Base-by-base conservation (phyloP, 2,888 invertebrate genomes). In the Phaedon cochleariae region DNA sequence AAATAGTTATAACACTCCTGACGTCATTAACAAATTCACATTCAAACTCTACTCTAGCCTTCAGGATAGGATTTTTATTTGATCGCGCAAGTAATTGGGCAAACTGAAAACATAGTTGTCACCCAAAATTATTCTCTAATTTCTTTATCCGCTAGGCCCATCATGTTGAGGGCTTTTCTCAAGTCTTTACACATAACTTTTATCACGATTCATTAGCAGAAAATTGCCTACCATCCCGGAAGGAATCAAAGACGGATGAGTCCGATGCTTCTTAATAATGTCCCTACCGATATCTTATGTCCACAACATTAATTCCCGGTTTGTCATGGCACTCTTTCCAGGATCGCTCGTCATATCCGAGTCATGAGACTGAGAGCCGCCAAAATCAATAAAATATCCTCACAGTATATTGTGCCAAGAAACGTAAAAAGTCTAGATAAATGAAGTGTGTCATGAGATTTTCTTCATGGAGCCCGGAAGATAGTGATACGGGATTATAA, bases 381-480 rank as follows among this genome's bases (percentile, higher is more conserved):
- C 73, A 71, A 68, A 74, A 75, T 75, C 75, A 74, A 75, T 75
- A 74, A 70, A 69, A 71, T 67, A 70, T 72, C 71, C 72, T 73
- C 73, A 66, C 59, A 67, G 68, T 70, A 74, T 73, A 75, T 71
- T 72, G 70, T 72, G 62, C 68, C 69, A 67, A 62, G 62, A 57
- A 49, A 57, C 64, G 59, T 64, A 62, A 69, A 71, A 71, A 73
- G 65, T 51, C 46, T 57, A 67, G 62, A 69, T 66, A 69, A 71
- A 71, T 69, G 67, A 69, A 67, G 68, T 65, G 67, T 68, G 65
- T 69, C 64, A 61, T 59, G 49, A 61, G 61, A 62, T 51, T 62
- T 57, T 48, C 41, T 57, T 45, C 34, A 49, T 55, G 41, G 15
- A 41, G 41, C 41, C 41, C n/a, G 15, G 12, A 12, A 41, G 41